phyloP scores from a whole-genome alignment of 2,797 vertebrate genomes.

The Gymnopithys bicolor region DNA sequence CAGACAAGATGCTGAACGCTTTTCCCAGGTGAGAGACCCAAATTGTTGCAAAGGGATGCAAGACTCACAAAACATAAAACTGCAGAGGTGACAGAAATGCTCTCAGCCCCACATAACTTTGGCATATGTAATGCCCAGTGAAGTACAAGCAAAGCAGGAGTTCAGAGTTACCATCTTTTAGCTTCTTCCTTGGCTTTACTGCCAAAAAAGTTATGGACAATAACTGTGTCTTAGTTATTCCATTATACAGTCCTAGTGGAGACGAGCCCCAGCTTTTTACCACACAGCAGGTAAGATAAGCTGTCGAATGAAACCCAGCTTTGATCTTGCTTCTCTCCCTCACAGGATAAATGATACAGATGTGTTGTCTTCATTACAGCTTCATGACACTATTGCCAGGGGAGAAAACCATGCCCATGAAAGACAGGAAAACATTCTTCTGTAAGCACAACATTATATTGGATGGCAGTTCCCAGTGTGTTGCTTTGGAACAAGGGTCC shows the following conservation, averaged over 20 bases:
- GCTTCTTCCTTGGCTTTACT: neutral
- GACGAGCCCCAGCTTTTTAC: neutral
- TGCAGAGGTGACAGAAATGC: neutral
- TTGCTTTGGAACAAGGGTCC: neutral
- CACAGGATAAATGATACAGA: neutral
- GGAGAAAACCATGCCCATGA: neutral
- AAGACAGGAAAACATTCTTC: neutral
- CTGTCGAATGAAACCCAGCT: neutral
- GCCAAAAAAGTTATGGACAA: neutral
- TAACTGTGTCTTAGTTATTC: neutral
- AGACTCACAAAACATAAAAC: neutral
- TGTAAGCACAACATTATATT: rapidly evolving
- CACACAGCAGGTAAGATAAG: neutral
- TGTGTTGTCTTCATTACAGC: neutral
- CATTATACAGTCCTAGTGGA: neutral
- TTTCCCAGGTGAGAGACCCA: neutral
- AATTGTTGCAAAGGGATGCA: neutral
- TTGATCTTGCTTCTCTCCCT: neutral
- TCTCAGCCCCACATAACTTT: neutral
- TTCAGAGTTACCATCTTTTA: neutral
- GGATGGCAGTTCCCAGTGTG: neutral
- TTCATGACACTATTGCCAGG: neutral
- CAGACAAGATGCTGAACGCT: neutral
- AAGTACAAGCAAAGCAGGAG: neutral
- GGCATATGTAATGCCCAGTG: neutral